A percentile compares a stretch with the other conserved stretches of the same genome.
These are phyloP conservation scores for Acleris literana DNA, from an alignment of 2,888 invertebrate genomes.

Conservation along the genomic window DNA sequence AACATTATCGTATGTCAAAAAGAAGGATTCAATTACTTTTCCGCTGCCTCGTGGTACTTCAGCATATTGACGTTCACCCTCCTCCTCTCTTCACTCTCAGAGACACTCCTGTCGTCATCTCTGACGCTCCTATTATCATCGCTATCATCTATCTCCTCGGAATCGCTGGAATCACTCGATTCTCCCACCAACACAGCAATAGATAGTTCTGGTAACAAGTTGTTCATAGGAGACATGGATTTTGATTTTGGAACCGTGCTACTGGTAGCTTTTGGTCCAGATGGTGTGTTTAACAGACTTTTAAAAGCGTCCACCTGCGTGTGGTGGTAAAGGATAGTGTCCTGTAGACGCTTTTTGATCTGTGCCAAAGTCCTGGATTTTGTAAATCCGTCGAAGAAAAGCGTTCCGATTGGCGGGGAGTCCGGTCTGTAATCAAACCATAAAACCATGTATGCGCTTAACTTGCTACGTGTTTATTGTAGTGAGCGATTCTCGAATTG, in stretches of 20 bases:
- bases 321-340: slow-evolving; percentile 61
- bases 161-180: slow-evolving; percentile 43
- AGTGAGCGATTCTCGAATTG: too few species aligned
- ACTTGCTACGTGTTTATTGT: too few species aligned
- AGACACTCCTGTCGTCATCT: slow-evolving; percentile 29
- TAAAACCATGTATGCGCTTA: too few species aligned
- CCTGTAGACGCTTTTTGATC: slow-evolving; percentile 63
- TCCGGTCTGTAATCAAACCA: slow-evolving; percentile 46
- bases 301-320: slow-evolving; percentile 52
- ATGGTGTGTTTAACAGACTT: slow-evolving; percentile 9
- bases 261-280: slow-evolving; percentile 6
- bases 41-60: slow-evolving; percentile 63
- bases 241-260: slow-evolving; percentile 1
- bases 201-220: slow-evolving; percentile 54
- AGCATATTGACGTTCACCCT: slow-evolving; percentile 49
- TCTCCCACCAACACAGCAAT: slow-evolving; percentile 60
- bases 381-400: slow-evolving; percentile 74
- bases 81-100: slow-evolving; percentile 40
- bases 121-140: slow-evolving; percentile 38
- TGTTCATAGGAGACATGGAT: slow-evolving; percentile 23
- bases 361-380: slow-evolving; percentile 66
- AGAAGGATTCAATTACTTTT: slow-evolving; percentile 56
- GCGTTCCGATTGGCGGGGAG: slow-evolving; percentile 59
- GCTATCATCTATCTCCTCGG: slow-evolving; percentile 43
- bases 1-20: not conserved